phyloP scores from a whole-genome alignment of 2,888 invertebrate species.

The Holacanthella duospinosa region DNA sequence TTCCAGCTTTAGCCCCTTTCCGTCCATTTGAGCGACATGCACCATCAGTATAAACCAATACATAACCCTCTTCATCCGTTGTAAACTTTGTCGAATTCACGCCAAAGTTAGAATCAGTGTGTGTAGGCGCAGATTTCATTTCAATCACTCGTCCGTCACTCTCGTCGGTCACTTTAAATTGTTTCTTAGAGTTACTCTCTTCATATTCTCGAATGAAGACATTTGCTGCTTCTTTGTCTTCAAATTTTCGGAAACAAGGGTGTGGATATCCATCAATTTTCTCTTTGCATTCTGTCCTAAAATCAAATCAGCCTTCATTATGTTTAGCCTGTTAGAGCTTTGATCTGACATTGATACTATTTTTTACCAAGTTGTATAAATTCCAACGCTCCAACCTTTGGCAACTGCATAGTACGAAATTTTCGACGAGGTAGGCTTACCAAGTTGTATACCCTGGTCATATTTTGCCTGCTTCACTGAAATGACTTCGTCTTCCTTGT shows the following conservation, averaged over 20 bases:
- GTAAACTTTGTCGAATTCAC: slow-evolving; percentile 27
- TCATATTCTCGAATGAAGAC: not conserved
- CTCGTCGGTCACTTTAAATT: not conserved
- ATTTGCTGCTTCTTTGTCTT: not conserved
- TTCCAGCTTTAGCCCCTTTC: slow-evolving; percentile 67
- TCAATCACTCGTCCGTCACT: not conserved
- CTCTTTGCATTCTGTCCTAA: not conserved
- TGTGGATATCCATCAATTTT: not conserved
- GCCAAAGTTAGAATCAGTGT: not conserved
- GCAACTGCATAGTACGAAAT: no score
- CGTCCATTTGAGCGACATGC: slow-evolving; percentile 77
- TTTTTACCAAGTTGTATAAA: no score
- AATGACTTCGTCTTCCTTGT: no score
- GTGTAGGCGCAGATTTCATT: not conserved
- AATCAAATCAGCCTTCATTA: not conserved
- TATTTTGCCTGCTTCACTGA: no score
- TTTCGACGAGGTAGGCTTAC: not conserved
- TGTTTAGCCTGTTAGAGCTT: not conserved
- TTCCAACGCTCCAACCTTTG: no score
- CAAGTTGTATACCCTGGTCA: not conserved
- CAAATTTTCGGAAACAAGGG: not conserved
- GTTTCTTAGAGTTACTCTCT: not conserved
- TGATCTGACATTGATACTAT: no score
- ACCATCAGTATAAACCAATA: slow-evolving; percentile 80
- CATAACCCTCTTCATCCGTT: slow-evolving; percentile 46